Evolutionary conservation across 2,113 vertebrate species (phyloP).

Genomic region (Psilopsiagon aymara): DNA sequence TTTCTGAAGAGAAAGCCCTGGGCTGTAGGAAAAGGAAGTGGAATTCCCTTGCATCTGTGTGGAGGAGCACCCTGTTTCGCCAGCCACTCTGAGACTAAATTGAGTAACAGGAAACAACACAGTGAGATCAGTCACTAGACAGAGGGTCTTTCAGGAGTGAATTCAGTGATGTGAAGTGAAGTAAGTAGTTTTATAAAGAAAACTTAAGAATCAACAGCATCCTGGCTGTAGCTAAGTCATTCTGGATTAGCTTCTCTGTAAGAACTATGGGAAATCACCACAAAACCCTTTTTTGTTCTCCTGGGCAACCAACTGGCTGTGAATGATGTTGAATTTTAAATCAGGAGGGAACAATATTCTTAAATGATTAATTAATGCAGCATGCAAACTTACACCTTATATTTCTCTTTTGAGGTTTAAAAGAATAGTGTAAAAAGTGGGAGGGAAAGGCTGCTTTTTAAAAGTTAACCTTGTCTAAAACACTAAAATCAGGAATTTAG

Average conservation of each 20-base stretch:
- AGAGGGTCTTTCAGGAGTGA: neutral
- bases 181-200: neutral
- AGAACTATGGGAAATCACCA: neutral
- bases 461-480: neutral
- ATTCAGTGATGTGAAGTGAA: neutral
- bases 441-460: neutral
- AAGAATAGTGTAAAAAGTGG: neutral
- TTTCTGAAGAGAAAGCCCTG: neutral
- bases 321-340: neutral
- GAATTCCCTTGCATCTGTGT: neutral
- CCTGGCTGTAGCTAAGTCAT: neutral
- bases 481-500: neutral
- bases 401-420: neutral
- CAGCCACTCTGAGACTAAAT: fast-evolving
- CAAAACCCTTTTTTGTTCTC: neutral
- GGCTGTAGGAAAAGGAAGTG: neutral
- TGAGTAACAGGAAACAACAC: neutral
- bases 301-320: neutral
- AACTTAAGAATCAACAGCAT: neutral
- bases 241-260: neutral
- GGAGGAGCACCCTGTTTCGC: neutral
- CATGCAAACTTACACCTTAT: neutral
- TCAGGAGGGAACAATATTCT: neutral
- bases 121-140: neutral
- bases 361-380: neutral